Base-by-base conservation (phyloP, 2,113 vertebrate genomes). In the Pangasianodon hypophthalmus region DNA sequence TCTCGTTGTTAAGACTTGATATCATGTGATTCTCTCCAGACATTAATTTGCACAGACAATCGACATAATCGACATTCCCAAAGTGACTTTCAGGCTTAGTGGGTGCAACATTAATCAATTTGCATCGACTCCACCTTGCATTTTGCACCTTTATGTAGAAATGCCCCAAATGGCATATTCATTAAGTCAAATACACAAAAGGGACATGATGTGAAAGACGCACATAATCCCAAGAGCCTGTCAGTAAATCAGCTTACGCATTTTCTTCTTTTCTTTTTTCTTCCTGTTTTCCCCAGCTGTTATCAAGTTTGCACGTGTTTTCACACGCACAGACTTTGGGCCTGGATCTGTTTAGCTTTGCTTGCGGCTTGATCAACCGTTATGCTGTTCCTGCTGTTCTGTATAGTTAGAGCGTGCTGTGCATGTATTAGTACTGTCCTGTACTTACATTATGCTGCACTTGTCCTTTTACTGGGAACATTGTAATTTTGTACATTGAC, bases 391-490 rank as follows among this genome's bases (percentile, higher is more conserved):
- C 82, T 84, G 82, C 82, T 62, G 56, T 46, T 16, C 21, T 14
- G 54, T 60, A 44, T 60, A 60, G 52, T 56, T 1, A 10, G 52
- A 56, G 32, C 56, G 54, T 84, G 82, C 54, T 44, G 82, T 60
- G 82, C 54, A 84, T 60, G 37, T 24, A 58, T 60, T 84, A 84
- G 82, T 11, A 14, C 82, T 44, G 21, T 60, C 54, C 56, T 29
- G 56, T 84, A 44, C 24, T 41, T 84, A 46, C 56, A 62, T 60
- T 60, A 44, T 41, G 9, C 82, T 13, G 82, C 54, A 26, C 37
- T 84, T 83, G 81, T 83, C 21, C 32, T 52, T 84, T 82, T 83
- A 58, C n/a, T 41, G n/a, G 32, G 52, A 62, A 84, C 32, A 83
- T 83, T 83, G 48, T 81, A 16, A 81, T 56, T 82, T 82, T 56